Evolutionary conservation across 2,888 invertebrate species (phyloP).

Genomic region (Morpho deidamia): DNA sequence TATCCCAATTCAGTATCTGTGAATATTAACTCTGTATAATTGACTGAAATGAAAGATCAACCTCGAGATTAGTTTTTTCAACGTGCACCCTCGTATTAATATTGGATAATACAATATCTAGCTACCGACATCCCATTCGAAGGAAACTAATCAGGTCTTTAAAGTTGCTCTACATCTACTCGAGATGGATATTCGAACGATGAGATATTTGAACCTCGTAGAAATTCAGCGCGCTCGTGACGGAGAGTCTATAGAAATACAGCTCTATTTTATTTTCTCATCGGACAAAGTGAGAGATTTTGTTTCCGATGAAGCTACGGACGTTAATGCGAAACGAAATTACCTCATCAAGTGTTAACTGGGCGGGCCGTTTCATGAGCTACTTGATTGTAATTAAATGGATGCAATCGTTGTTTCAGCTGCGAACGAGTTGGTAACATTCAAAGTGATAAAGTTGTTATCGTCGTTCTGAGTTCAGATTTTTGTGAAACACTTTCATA

Average conservation of each 20-base stretch:
- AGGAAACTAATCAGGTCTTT: slow-evolving; percentile 10
- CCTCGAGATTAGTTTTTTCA: no score
- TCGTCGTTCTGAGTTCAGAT: no score
- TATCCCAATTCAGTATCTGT: no score
- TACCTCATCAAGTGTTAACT: slow-evolving; percentile 21
- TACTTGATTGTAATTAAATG: slow-evolving; percentile 12
- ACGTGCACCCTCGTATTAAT: no score
- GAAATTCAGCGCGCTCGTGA: slow-evolving; percentile 7
- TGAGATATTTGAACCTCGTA: slow-evolving; percentile 5
- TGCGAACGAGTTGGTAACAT: background rate
- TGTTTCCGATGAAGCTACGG: slow-evolving; percentile 11
- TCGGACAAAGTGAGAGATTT: slow-evolving; percentile 19
- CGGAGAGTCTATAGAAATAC: slow-evolving; percentile 19
- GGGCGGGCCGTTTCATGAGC: slow-evolving; percentile 10
- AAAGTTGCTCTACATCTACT: slow-evolving; percentile 4
- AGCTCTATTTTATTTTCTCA: slow-evolving; percentile 20
- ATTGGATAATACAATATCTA: no score
- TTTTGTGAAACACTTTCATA: no score
- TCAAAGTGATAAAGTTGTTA: background rate
- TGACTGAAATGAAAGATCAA: no score
- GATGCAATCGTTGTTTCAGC: background rate
- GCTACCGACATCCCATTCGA: background rate
- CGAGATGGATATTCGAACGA: background rate
- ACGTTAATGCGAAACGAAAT: slow-evolving; percentile 20
- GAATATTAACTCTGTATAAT: no score